Evolutionary conservation across 2,797 vertebrate genomes (phyloP).

Genomic region (Ptychadena robeensis): DNA sequence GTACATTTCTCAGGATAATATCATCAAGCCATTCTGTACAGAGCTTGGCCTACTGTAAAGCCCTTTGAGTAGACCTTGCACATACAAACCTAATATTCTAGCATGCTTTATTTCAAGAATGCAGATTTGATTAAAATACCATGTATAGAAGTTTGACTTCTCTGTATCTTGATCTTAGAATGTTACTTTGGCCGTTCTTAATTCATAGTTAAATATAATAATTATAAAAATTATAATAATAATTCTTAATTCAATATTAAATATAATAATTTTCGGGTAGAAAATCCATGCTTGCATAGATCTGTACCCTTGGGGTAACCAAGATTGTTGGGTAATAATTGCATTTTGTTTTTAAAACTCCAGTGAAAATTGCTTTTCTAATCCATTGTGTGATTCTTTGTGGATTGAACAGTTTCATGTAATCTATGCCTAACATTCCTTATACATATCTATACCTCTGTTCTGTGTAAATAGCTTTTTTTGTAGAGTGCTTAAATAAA

Average conservation of each 20-base stretch:
- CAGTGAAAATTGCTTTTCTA: not conserved
- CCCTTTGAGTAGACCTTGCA: not conserved
- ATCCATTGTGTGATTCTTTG: not conserved
- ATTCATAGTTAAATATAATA: not conserved
- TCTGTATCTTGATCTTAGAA: not conserved
- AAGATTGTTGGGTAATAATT: not conserved
- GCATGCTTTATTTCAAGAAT: not conserved
- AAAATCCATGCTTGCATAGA: no score
- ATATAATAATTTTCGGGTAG: no score
- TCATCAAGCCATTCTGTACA: not conserved
- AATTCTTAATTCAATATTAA: no score
- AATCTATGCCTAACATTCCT: constrained; percentile 12
- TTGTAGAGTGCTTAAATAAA: constrained; percentile 37
- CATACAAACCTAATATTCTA: not conserved
- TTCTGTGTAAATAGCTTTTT: constrained; percentile 23
- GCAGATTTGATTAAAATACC: not conserved
- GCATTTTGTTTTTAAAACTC: not conserved
- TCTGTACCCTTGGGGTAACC: not conserved
- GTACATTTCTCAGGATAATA: not conserved
- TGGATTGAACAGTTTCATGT: not conserved
- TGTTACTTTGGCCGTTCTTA: not conserved
- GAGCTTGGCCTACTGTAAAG: not conserved
- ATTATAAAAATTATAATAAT: no score
- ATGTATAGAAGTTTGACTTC: not conserved
- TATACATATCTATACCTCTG: constrained; percentile 13